phyloP scores from a whole-genome alignment of 2,113 vertebrate species.

The Eleginops maclovinus region DNA sequence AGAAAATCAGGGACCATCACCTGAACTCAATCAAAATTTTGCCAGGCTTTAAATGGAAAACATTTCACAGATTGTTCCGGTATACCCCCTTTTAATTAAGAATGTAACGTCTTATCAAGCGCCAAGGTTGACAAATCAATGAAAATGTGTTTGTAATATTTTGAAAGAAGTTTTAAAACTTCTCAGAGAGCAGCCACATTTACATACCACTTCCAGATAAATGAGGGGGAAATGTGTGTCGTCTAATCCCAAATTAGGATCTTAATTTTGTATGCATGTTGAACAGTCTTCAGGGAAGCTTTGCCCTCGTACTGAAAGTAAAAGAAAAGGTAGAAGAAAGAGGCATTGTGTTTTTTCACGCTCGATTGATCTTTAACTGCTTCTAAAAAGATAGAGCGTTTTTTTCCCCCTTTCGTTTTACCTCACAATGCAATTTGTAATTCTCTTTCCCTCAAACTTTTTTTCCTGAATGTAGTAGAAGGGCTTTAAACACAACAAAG shows the following conservation, averaged over 20 bases:
- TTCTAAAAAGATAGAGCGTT: neutral
- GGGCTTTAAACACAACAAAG: neutral
- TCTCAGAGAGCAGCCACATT: slow-evolving; percentile 48
- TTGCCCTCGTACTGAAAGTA: neutral
- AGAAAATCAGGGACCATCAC: slow-evolving; percentile 64
- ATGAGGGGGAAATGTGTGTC: neutral
- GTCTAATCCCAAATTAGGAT: slow-evolving; percentile 74
- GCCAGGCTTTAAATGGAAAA: slow-evolving; percentile 67
- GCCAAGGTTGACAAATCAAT: slow-evolving; percentile 68
- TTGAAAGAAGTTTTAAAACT: slow-evolving; percentile 57
- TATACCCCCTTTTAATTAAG: slow-evolving; percentile 77
- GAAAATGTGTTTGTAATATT: slow-evolving; percentile 64
- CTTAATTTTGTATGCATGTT: slow-evolving; percentile 49
- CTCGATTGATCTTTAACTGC: neutral
- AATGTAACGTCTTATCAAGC: slow-evolving; percentile 67
- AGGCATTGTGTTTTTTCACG: neutral
- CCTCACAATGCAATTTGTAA: neutral
- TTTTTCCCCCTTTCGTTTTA: neutral
- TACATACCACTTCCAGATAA: slow-evolving; percentile 64
- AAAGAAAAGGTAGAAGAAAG: neutral
- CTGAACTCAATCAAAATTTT: slow-evolving; percentile 65
- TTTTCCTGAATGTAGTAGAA: neutral
- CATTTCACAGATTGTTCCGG: slow-evolving; percentile 76
- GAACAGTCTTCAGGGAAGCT: slow-evolving; percentile 27
- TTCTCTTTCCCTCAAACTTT: neutral